Percentiles rank a stretch among this genome's conserved stretches.
phyloP scores from a whole-genome alignment of 35 echinoderm and acorn worm species.

The Chiridota heheva region DNA sequence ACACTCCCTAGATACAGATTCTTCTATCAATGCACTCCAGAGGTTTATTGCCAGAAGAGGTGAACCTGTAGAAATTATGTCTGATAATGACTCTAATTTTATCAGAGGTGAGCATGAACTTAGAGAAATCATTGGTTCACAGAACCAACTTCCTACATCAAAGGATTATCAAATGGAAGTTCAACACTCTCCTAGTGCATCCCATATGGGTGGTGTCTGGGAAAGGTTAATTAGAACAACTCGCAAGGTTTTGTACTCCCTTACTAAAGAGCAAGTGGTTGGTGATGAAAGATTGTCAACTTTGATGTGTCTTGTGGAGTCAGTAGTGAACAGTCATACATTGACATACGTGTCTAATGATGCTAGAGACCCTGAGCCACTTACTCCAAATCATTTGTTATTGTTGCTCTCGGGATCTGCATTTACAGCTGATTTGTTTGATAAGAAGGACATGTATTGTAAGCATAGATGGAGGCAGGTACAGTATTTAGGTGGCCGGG shows the following conservation, averaged over 20 bases:
- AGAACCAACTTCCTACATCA: neutral
- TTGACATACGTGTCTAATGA: neutral
- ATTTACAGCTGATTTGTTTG: no score
- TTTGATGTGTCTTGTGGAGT: neutral
- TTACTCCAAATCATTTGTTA: neutral
- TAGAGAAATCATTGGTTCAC: neutral
- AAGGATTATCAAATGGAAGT: conserved; percentile 15
- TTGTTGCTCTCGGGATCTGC: neutral
- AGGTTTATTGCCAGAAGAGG: conserved; percentile 47
- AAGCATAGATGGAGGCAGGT: no score
- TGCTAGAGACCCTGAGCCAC: neutral
- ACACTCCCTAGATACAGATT: conserved; percentile 27
- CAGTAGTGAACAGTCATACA: neutral
- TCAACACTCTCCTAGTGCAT: conserved; percentile 4
- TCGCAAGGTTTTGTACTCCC: neutral
- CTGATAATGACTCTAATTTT: conserved; percentile 46
- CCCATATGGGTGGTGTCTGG: neutral
- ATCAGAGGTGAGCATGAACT: conserved; percentile 15
- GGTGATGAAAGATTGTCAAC: neutral
- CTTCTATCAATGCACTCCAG: conserved; percentile 37
- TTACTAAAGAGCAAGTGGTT: neutral
- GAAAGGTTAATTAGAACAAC: neutral
- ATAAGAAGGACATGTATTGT: no score
- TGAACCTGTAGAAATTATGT: conserved; percentile 19
- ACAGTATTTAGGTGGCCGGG: no score